Conservation (phyloP, 2,888 invertebrate species). For the Andricus curvator region DNA sequence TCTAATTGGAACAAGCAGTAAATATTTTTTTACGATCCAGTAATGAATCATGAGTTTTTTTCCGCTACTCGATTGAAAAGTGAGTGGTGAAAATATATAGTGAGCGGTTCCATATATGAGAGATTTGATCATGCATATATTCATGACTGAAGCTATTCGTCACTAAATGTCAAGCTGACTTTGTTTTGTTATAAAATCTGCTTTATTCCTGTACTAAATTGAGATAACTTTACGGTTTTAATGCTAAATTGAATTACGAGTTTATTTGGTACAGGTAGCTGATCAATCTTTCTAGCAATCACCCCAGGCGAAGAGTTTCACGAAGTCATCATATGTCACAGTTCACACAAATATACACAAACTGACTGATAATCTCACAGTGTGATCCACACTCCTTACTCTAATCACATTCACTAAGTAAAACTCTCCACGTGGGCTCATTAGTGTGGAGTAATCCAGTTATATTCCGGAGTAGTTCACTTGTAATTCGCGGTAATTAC, state of each 20-base stretch:
- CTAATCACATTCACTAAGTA: too few relatives aligned
- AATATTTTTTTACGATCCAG: constrained; percentile 7
- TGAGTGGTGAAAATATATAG: constrained; percentile 3
- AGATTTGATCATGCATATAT: neutral
- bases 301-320: too few relatives aligned
- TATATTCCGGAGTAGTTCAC: too few relatives aligned
- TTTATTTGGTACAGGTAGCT: too few relatives aligned
- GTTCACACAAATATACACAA: too few relatives aligned
- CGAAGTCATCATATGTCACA: too few relatives aligned
- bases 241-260: neutral
- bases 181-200: constrained; percentile 21
- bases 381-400: too few relatives aligned
- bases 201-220: constrained; percentile 2
- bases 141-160: constrained; percentile 1
- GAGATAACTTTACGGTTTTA: neutral
- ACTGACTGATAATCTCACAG: too few relatives aligned
- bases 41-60: constrained; percentile 24
- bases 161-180: constrained; percentile 30
- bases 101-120: neutral
- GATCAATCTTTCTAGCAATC: too few relatives aligned
- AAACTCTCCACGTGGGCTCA: too few relatives aligned
- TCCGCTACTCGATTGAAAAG: constrained; percentile 14
- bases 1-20: constrained; percentile 7
- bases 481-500: too few relatives aligned
- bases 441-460: too few relatives aligned